Evolutionary conservation across 2,888 invertebrate species (phyloP).

Genomic region (Acanthosepion esculentum): DNA sequence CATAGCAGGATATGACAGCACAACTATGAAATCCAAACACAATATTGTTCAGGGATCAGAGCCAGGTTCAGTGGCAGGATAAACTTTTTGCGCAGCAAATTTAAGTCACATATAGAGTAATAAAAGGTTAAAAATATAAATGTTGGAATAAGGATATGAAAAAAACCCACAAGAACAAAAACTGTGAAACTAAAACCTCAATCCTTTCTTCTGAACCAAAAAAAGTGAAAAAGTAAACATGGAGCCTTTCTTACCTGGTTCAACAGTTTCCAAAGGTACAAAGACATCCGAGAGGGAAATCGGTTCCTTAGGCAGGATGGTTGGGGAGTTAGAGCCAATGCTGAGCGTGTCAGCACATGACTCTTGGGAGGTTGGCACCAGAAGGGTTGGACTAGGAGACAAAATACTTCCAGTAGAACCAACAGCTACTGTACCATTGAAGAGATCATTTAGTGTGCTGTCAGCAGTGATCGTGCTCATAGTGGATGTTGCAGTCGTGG

Average conservation of each 20-base stretch:
- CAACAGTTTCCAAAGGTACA: conserved; percentile 85
- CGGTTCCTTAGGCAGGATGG: conserved; percentile 74
- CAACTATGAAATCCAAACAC: too few relatives aligned
- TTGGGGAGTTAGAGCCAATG: conserved; percentile 49
- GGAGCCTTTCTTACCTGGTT: conserved; percentile 78
- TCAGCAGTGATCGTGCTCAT: not conserved
- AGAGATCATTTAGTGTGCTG: not conserved
- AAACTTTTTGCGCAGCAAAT: too few relatives aligned
- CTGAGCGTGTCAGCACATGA: not conserved
- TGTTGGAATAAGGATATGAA: too few relatives aligned
- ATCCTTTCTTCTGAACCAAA: not conserved
- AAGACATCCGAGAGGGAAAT: conserved; percentile 82
- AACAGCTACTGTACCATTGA: not conserved
- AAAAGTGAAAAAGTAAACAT: not conserved
- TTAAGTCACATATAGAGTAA: too few relatives aligned
- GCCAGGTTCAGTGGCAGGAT: too few relatives aligned
- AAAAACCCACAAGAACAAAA: too few relatives aligned
- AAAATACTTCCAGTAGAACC: conserved; percentile 24
- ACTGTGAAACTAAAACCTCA: too few relatives aligned
- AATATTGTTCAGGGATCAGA: too few relatives aligned
- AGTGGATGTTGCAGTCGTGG: not conserved
- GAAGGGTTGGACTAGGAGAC: conserved; percentile 50
- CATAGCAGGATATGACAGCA: too few relatives aligned
- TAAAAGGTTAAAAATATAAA: too few relatives aligned
- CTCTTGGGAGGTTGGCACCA: conserved; percentile 49